These are phyloP conservation scores for Peromyscus leucopus DNA, from an alignment of 2,113 vertebrate genomes.

Conservation along the genomic window DNA sequence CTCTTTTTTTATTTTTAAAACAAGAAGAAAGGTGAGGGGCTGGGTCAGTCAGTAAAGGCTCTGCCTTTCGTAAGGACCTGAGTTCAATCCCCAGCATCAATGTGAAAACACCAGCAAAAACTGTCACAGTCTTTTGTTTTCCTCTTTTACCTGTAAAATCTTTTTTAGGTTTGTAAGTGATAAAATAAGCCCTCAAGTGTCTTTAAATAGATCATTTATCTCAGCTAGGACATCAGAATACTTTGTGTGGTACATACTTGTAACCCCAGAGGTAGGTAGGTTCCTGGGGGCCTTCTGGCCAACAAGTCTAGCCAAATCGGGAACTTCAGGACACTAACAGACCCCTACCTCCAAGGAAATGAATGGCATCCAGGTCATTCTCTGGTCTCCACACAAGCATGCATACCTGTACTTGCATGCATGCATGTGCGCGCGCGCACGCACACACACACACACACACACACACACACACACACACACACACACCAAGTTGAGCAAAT, in stretches of 20 bases:
- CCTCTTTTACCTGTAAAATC: slow-evolving; percentile 1
- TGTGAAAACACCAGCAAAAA: not conserved
- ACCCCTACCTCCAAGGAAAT: not conserved
- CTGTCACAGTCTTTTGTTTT: not conserved
- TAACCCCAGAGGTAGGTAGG: too few relatives aligned
- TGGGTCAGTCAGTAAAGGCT: not conserved
- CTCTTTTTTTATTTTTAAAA: not conserved
- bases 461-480: not conserved
- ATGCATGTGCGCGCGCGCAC: accelerated
- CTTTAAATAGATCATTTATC: slow-evolving; percentile 41
- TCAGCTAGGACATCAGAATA: slow-evolving; percentile 15
- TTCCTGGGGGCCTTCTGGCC: not conserved
- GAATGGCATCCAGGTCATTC: not conserved
- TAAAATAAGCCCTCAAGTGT: not conserved
- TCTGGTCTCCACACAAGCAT: not conserved
- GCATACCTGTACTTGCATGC: too few relatives aligned
- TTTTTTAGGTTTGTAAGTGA: slow-evolving; percentile 45
- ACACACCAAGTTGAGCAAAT: slow-evolving; percentile 12
- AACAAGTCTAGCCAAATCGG: not conserved
- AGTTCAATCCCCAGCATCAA: not conserved
- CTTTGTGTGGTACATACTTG: not conserved
- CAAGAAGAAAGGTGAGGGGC: not conserved
- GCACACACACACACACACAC: not conserved
- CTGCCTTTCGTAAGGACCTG: not conserved
- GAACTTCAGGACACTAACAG: not conserved